Base-by-base conservation (phyloP, 2,797 vertebrate species). In the Aulostomus chinensis region DNA sequence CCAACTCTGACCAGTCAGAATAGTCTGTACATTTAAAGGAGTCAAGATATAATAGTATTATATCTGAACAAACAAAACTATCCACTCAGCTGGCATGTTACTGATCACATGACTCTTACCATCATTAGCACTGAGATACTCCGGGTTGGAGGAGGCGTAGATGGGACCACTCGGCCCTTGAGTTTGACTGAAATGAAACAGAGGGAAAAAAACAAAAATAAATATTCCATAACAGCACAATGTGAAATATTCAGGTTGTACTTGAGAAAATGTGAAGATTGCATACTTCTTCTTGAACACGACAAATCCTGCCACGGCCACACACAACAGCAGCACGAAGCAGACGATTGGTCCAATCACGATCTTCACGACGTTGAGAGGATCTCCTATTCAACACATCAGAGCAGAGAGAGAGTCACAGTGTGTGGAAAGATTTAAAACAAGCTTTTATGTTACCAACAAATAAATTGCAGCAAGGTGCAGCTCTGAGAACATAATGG, bases 111-210 rank as follows among this genome's bases (percentile, higher is more conserved):
- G 4, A 1, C 34, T 6, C 24, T 93, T 64, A 98, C 96, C 91
- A 5, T 98, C 96, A 8, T 92, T 94, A 65, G 95, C 92, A 2
- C 95, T 98, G 76, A 97, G 91, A 54, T 98, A 98, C 54, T 98
- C 96, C 0, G 96, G 96, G 80, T 98, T 98, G 26, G 95, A 97
- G 13, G 96, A 98, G 0, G 96, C 94, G 0, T 96, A 98, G 47
- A 98, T 91, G 0, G 94, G 94, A 51, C 96, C 96, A 0, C 93
- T 94, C 0, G 96, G 96, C 32, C 94, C 95, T 71, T 97, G 95
- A 0, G 93, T 93, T 88, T 96, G 95, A 78, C 96, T 98, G 68
- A 28, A 50, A 18, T 10, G 24, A 18, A 32, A 52, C 47, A 15
- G 18, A 5, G 5, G 1, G 43, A 10, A 51, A 36, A 39, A 1